Base-by-base conservation (phyloP, 1,140 invertebrate genomes). In the Danaus plexippus region DNA sequence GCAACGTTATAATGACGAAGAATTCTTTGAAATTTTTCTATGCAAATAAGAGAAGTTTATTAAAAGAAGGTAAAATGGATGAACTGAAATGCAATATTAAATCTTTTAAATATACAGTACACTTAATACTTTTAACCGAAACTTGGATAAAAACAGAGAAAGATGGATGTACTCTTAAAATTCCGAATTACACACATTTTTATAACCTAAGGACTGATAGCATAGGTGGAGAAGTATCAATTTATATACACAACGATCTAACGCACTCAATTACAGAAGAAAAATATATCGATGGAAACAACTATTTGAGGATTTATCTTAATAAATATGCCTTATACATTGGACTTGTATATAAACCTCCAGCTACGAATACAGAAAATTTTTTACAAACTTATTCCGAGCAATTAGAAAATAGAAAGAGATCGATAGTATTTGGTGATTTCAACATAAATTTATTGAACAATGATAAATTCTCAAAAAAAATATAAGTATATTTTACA, bases 361-460 rank as follows among this genome's bases (percentile, higher is more conserved):
- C 48, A 41, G 32, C 22, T 11, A 41, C 48, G 2, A 50, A 50
- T 41, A 50, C 48, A 41, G 11, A 41, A 41, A 41, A 7, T n/a
- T 50, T 50, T 40, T 50, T 50, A 32, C 22, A 10, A 11, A 50
- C 32, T 41, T 50, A 50, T 40, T n/a, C n/a, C n/a, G n/a, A n/a
- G n/a, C n/a, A n/a, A n/a, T n/a, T n/a, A n/a, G n/a, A n/a, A n/a
- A n/a, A 50, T 41, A 50, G 32, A 41, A 50, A 50, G 11, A 40
- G 18, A 50, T 40, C 22, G 32, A 50, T 50, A 11, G 48, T 50
- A 41, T 50, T 50, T 50, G 48, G 48, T 40, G 48, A 50, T 40
- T 50, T 50, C 32, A 50, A 50, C 48, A 50, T 50, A 50, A 50
- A 45, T n/a, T n/a, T n/a, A n/a, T n/a, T n/a, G n/a, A n/a, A n/a